A percentile compares a stretch with the other conserved stretches of the same genome.
Conservation (phyloP, 2,888 invertebrate genomes). For the Epinotia demarniana region DNA sequence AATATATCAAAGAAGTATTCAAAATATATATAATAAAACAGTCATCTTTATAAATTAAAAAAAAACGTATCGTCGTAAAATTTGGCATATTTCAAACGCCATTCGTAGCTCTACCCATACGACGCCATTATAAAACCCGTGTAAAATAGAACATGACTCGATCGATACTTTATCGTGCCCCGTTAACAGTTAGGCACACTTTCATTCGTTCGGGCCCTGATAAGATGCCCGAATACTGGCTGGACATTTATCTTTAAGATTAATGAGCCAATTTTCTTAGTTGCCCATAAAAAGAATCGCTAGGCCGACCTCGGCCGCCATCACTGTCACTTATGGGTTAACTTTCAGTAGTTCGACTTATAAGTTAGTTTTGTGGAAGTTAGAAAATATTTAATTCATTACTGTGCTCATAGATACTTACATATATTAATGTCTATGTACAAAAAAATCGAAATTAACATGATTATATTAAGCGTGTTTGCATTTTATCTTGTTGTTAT, state of each 20-base stretch:
- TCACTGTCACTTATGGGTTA: conserved; percentile 71
- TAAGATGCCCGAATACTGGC: conserved; percentile 83
- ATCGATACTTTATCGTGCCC: conserved; percentile 54
- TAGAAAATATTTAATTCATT: conserved; percentile 32
- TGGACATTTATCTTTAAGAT: conserved; percentile 84
- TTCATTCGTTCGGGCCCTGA: conserved; percentile 78
- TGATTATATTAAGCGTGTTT: background rate
- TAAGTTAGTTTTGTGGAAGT: conserved; percentile 48
- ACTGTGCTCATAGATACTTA: background rate
- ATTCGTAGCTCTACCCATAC: background rate
- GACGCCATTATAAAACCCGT: conserved; percentile 25
- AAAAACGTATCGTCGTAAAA: background rate
- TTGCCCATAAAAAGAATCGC: conserved; percentile 84
- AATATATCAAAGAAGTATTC: too few relatives aligned
- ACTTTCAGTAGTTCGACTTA: conserved; percentile 62
- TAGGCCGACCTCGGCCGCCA: conserved; percentile 73
- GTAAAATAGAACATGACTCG: conserved; percentile 50
- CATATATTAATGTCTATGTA: background rate
- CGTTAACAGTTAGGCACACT: conserved; percentile 66
- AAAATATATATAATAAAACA: too few relatives aligned
- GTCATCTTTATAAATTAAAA: background rate
- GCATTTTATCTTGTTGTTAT: too few relatives aligned
- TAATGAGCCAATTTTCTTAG: conserved; percentile 85
- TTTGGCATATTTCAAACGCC: background rate
- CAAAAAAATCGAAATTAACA: background rate